Evolutionary conservation across 1,140 invertebrate species (phyloP).

Genomic region (Armadillidium nasatum): DNA sequence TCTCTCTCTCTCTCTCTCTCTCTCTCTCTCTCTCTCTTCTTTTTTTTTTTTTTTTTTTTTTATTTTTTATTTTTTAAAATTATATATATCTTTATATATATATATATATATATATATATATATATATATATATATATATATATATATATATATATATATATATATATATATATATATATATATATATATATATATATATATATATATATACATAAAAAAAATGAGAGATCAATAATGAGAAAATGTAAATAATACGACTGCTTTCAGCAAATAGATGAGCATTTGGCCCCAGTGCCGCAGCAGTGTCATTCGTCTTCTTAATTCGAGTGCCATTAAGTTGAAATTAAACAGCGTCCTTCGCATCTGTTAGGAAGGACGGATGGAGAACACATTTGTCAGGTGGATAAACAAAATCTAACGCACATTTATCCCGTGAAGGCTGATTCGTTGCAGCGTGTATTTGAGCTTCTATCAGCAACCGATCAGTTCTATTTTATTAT

Average conservation of each 20-base stretch:
- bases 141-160: too few relatives aligned
- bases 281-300: slow-evolving; percentile 26
- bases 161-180: not conserved
- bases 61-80: too few relatives aligned
- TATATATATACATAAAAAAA: not conserved
- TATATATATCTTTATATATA: too few relatives aligned
- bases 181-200: not conserved
- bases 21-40: too few relatives aligned
- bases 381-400: slow-evolving; percentile 39
- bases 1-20: too few relatives aligned
- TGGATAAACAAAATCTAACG: slow-evolving; percentile 41
- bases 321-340: slow-evolving; percentile 42
- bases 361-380: slow-evolving; percentile 41
- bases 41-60: too few relatives aligned
- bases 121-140: too few relatives aligned
- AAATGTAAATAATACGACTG: not conserved
- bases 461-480: not conserved
- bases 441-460: too few relatives aligned
- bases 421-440: slow-evolving; percentile 34
- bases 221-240: not conserved
- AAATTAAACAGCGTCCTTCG: slow-evolving; percentile 43
- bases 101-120: too few relatives aligned
- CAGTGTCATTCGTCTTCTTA: slow-evolving; percentile 43
- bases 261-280: slow-evolving; percentile 1
- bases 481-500: not conserved